Evolutionary conservation across 2,113 vertebrate genomes (phyloP).

Genomic region (Fulica atra): DNA sequence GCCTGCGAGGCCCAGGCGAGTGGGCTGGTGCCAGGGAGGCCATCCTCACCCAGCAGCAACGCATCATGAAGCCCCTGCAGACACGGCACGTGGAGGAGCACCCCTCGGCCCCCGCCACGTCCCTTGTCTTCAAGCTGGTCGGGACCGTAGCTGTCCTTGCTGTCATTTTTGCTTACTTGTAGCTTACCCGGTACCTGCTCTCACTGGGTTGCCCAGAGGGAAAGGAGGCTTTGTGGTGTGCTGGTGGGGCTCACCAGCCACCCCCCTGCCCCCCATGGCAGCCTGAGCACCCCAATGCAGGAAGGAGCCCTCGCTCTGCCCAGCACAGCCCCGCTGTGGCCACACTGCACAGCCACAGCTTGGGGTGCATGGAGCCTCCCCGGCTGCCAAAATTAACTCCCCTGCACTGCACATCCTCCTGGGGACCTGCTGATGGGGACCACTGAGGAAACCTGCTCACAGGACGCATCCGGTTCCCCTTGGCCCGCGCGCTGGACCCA

Average conservation of each 20-base stretch:
- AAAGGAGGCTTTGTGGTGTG: background rate
- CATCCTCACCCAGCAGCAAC: slow-evolving; percentile 80
- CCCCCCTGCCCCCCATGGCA: background rate
- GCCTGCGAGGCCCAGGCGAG: slow-evolving; percentile 76
- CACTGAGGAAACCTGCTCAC: background rate
- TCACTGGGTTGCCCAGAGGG: background rate
- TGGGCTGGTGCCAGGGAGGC: slow-evolving; percentile 78
- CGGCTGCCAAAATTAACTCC: background rate
- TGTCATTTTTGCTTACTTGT: slow-evolving; percentile 5
- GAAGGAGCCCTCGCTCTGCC: background rate
- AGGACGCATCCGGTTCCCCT: background rate
- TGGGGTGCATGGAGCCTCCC: background rate
- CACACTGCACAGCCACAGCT: background rate
- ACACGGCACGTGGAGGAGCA: slow-evolving; percentile 37
- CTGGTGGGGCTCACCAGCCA: background rate
- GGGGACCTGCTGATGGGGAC: fast-evolving
- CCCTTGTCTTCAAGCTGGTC: background rate
- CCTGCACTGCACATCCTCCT: fast-evolving
- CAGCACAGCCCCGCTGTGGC: fast-evolving
- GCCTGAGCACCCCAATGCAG: background rate
- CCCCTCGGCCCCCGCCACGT: fast-evolving
- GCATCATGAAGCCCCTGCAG: slow-evolving; percentile 70
- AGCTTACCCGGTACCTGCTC: background rate
- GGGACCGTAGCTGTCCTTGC: background rate
- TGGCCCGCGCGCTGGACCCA: fast-evolving